Conservation (phyloP, 2,888 invertebrate genomes). For the Latrodectus elegans region DNA sequence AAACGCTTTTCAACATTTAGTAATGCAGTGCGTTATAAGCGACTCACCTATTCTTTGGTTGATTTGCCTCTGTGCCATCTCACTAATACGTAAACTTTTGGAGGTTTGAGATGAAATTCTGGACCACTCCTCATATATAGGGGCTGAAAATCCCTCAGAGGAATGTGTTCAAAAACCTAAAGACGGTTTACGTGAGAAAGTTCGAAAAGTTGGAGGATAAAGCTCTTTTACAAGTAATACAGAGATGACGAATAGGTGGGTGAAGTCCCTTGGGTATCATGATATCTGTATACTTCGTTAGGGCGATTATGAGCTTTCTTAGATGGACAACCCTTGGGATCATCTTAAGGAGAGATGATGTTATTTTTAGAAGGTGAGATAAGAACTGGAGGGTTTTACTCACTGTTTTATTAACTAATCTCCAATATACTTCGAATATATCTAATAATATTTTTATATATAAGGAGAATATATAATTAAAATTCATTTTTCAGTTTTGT, state of each 20-base stretch:
- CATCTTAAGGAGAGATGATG: neutral
- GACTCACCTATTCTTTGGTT: conserved; percentile 48
- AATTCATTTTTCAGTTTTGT: too few species aligned
- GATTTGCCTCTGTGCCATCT: conserved; percentile 47
- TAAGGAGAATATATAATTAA: too few species aligned
- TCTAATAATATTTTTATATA: too few species aligned
- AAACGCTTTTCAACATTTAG: too few species aligned
- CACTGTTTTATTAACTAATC: too few species aligned
- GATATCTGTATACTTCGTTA: conserved; percentile 42
- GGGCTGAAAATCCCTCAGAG: conserved; percentile 8
- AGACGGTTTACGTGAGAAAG: conserved; percentile 8
- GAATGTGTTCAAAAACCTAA: neutral
- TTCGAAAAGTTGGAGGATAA: conserved; percentile 5
- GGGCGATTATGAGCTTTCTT: conserved; percentile 43
- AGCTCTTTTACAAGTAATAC: neutral
- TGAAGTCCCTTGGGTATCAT: neutral
- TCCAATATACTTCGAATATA: too few species aligned
- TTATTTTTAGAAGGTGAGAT: conserved; percentile 33
- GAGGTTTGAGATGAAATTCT: neutral
- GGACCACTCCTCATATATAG: conserved; percentile 21
- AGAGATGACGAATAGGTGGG: conserved; percentile 4
- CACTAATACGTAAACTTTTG: neutral
- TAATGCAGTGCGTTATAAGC: neutral
- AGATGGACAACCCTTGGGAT: conserved; percentile 19
- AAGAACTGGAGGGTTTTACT: neutral